Evolutionary conservation across 2,797 vertebrate species (phyloP), one percentile per base, ranked within the genome.

Genomic region (Garrulus glandarius): DNA sequence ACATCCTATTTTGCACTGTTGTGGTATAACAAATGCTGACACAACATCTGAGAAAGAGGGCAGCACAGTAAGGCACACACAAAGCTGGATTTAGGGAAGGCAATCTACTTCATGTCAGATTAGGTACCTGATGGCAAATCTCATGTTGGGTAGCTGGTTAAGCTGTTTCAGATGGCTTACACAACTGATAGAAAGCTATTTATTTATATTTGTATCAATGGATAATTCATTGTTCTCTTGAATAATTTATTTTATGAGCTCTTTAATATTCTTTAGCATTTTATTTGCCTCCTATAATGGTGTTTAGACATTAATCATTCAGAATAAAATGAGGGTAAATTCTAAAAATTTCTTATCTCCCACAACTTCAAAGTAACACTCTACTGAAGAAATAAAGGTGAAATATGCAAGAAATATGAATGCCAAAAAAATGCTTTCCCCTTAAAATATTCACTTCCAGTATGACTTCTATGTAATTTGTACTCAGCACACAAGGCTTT

Each of bases 181-280:
- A 52, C 46, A 95, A 89, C 30, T 76, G 85, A 84, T 91, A 94
- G 41, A 93, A 93, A 97, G n/a, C 63, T 97, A 96, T 79, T 94
- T 96, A 69, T 95, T 96, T 96, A 94, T 91, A 87, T 89, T 95
- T 93, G 63, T 93, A 89, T 95, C 90, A 93, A 95, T 94, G 88
- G 92, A 84, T 95, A 97, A 97, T 95, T 97, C 93, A 96, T 84
- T 53, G 84, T 75, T 88, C 60, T 92, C 78, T 87, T 91, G 63
- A 97, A 96, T 97, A 95, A 95, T 97, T 98, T 95, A 95, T 92
- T 97, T 96, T 94, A 96, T 95, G 91, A 92, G 77, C 27, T 86
- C 84, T 97, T 96, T 94, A 91, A 91, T 97, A 95, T 61, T 82
- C 37, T 94, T 96, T 81, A 85, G 50, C 56, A 93, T 93, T 95